Percentiles rank a stretch among this genome's conserved stretches.
Evolutionary conservation across 2,113 vertebrate species (phyloP).

Genomic region (Pseudorasbora parva): DNA sequence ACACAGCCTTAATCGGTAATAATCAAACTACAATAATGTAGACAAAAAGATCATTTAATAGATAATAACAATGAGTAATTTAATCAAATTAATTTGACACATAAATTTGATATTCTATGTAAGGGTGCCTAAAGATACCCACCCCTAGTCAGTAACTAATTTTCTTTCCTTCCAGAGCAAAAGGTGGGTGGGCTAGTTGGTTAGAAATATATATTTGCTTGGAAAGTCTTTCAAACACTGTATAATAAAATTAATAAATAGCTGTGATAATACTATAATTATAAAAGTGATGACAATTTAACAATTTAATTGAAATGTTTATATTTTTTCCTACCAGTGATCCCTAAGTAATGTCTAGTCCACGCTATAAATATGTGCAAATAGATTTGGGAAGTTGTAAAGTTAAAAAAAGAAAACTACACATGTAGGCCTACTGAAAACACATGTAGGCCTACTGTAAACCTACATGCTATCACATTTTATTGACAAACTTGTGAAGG

Average conservation of each 20-base stretch:
- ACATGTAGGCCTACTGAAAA: neutral
- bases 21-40: too few relatives aligned
- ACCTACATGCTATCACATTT: too few relatives aligned
- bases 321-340: neutral
- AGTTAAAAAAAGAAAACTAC: neutral
- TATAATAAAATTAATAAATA: too few relatives aligned
- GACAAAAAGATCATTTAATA: too few relatives aligned
- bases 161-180: neutral
- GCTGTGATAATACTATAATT: too few relatives aligned
- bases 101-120: too few relatives aligned
- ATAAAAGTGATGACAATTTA: too few relatives aligned
- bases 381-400: neutral
- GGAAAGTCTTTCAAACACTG: neutral
- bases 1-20: too few relatives aligned
- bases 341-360: neutral
- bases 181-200: neutral
- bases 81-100: too few relatives aligned
- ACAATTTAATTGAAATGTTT: neutral
- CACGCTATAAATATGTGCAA: neutral
- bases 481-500: neutral
- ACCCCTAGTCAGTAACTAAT: neutral
- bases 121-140: too few relatives aligned
- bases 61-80: too few relatives aligned
- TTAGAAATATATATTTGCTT: neutral
- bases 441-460: neutral